Conservation (phyloP, 2,797 vertebrate species). For the Labroides dimidiatus region DNA sequence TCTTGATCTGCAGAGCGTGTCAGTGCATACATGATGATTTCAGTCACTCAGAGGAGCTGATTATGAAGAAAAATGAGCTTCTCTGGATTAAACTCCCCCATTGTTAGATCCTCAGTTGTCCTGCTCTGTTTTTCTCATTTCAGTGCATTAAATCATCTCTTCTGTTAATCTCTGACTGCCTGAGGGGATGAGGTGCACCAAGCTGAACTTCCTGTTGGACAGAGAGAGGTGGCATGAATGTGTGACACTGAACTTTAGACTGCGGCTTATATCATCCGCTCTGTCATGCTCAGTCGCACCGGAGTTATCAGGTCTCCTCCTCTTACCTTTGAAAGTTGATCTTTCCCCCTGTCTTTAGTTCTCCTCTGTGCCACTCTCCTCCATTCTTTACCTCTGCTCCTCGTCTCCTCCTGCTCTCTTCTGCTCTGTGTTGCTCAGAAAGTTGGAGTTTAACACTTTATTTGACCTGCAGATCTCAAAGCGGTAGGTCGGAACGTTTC, state of each 20-base stretch:
- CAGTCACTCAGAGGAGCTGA: too few relatives aligned
- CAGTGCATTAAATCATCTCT: too few relatives aligned
- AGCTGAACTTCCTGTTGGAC: not conserved
- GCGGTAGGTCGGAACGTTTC: conserved; percentile 45
- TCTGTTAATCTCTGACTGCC: not conserved
- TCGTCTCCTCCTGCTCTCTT: conserved; percentile 14
- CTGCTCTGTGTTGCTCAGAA: conserved; percentile 12
- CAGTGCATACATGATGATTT: too few relatives aligned
- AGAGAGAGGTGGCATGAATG: conserved; percentile 31
- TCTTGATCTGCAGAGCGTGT: too few relatives aligned
- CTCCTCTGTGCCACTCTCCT: not conserved
- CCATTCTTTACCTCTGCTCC: not conserved
- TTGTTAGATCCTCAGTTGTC: too few relatives aligned
- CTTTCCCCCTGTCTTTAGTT: conserved; percentile 18
- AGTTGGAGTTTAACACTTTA: not conserved
- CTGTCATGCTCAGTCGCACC: not conserved
- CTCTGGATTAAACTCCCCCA: too few relatives aligned
- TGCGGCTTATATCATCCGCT: conserved; percentile 1
- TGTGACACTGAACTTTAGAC: conserved; percentile 58
- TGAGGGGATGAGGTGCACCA: not conserved
- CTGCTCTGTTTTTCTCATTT: too few relatives aligned
- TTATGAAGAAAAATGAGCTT: too few relatives aligned
- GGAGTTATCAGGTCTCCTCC: conserved; percentile 3
- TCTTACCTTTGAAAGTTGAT: conserved; percentile 30
- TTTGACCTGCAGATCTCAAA: conserved; percentile 21